A percentile compares a stretch with the other conserved stretches of the same genome.
phyloP scores from a whole-genome alignment of 2,113 vertebrate genomes.

The Lepus europaeus region DNA sequence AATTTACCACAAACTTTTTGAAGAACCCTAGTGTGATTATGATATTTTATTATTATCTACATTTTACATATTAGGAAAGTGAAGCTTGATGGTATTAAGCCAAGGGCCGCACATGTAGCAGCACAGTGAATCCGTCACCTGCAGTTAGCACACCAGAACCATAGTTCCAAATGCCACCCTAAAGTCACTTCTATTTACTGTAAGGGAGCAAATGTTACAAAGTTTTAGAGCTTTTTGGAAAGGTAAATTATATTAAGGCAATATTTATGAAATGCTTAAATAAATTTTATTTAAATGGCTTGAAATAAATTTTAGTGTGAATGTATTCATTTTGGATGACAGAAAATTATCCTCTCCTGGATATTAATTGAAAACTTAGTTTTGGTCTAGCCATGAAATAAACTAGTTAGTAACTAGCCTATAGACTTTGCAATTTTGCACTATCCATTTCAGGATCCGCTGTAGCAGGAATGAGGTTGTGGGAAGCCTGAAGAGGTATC shows the following conservation, averaged over 20 bases:
- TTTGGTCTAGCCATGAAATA: slow-evolving; percentile 27
- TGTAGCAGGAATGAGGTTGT: neutral
- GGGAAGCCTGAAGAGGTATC: neutral
- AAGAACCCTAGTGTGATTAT: neutral
- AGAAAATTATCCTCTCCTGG: slow-evolving; percentile 31
- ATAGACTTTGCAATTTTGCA: neutral
- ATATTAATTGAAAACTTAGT: slow-evolving; percentile 61
- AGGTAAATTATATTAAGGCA: neutral
- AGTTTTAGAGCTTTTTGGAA: neutral
- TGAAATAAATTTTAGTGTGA: slow-evolving; percentile 6
- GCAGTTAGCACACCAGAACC: neutral
- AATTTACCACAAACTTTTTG: too few species aligned
- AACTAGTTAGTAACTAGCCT: neutral
- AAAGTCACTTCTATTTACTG: neutral
- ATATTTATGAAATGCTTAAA: neutral
- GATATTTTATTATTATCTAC: neutral
- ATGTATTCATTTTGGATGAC: slow-evolving; percentile 39
- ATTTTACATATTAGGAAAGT: neutral
- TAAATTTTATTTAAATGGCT: too few species aligned
- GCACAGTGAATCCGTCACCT: neutral
- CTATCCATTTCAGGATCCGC: neutral
- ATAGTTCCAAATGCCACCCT: neutral
- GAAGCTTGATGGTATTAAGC: neutral
- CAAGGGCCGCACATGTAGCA: neutral
- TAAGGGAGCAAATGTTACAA: neutral